These are phyloP conservation scores for Anarsia innoxiella DNA, from an alignment of 2,888 invertebrate species.

Conservation along the genomic window DNA sequence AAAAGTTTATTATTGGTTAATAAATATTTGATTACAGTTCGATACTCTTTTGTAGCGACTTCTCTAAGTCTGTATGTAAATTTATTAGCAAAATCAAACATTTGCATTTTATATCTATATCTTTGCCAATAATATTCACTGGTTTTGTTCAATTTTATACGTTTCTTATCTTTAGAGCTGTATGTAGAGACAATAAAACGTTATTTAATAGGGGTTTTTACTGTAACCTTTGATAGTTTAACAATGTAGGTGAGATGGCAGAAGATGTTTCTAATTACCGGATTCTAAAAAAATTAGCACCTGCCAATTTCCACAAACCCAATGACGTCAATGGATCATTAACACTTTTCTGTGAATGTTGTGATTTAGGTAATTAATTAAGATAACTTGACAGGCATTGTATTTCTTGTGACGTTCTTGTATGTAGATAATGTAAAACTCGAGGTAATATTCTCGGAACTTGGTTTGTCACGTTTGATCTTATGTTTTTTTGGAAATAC, in stretches of 20 bases:
- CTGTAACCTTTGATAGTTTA: neutral
- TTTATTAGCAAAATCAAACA: slow-evolving; percentile 42
- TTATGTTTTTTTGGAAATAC: too few species aligned
- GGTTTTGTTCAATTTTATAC: slow-evolving; percentile 27
- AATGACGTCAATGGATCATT: slow-evolving; percentile 11
- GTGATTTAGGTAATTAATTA: slow-evolving; percentile 26
- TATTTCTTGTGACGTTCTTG: too few species aligned
- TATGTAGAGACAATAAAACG: slow-evolving; percentile 3
- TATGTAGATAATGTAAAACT: too few species aligned
- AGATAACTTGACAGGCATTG: slow-evolving; percentile 23
- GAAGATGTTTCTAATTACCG: too few species aligned
- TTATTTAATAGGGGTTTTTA: neutral
- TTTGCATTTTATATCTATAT: slow-evolving; percentile 34
- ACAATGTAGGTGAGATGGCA: too few species aligned
- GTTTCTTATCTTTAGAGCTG: slow-evolving; percentile 20
- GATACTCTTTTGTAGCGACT: too few species aligned
- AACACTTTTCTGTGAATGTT: slow-evolving; percentile 21
- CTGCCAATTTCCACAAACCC: too few species aligned
- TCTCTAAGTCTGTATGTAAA: slow-evolving; percentile 34
- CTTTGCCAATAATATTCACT: slow-evolving; percentile 33
- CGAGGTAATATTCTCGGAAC: too few species aligned
- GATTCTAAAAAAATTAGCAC: too few species aligned
- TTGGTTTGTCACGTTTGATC: too few species aligned
- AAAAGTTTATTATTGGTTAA: too few species aligned
- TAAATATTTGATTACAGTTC: too few species aligned